Evolutionary conservation across 2,888 invertebrate species (phyloP).

Genomic region (Sabatieria punctata): DNA sequence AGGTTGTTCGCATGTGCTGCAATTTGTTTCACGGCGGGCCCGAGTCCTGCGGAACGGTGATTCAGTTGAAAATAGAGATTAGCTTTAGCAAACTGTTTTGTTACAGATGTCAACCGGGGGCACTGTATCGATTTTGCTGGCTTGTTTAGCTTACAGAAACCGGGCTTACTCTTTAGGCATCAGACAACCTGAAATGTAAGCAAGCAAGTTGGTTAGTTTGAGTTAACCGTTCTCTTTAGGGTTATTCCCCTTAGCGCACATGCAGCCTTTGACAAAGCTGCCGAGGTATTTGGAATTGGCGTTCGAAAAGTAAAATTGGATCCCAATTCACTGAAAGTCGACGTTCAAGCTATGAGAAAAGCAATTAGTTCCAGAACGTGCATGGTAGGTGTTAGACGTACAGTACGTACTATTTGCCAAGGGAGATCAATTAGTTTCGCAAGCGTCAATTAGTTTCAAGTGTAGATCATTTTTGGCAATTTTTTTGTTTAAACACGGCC

Average conservation of each 20-base stretch:
- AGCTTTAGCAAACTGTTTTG: not conserved
- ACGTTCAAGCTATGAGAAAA: constrained; percentile 54
- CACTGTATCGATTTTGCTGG: constrained; percentile 86
- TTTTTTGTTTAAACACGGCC: no score
- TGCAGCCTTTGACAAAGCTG: constrained; percentile 75
- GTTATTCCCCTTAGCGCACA: constrained; percentile 71
- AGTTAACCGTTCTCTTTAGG: constrained; percentile 16
- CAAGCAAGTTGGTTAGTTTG: no score
- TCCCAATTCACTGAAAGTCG: constrained; percentile 53
- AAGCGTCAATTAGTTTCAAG: no score
- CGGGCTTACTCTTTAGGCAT: constrained; percentile 59
- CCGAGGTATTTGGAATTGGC: constrained; percentile 51
- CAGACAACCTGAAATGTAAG: constrained; percentile 58
- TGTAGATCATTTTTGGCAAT: no score
- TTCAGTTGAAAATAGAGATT: constrained; percentile 8
- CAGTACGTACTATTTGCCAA: no score
- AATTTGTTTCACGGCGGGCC: constrained; percentile 63
- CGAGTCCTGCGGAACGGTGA: constrained; percentile 46
- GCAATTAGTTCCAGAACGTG: constrained; percentile 74
- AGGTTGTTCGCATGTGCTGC: constrained; percentile 67
- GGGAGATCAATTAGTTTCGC: no score
- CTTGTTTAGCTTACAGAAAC: constrained; percentile 71
- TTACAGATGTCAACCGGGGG: constrained; percentile 90
- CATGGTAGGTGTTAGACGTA: constrained; percentile 53
- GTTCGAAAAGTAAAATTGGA: constrained; percentile 64